Percentiles rank a stretch among this genome's conserved stretches.
These are phyloP conservation scores for Drosophila repletoides DNA, from an alignment of 1,140 invertebrate species.

Conservation along the genomic window DNA sequence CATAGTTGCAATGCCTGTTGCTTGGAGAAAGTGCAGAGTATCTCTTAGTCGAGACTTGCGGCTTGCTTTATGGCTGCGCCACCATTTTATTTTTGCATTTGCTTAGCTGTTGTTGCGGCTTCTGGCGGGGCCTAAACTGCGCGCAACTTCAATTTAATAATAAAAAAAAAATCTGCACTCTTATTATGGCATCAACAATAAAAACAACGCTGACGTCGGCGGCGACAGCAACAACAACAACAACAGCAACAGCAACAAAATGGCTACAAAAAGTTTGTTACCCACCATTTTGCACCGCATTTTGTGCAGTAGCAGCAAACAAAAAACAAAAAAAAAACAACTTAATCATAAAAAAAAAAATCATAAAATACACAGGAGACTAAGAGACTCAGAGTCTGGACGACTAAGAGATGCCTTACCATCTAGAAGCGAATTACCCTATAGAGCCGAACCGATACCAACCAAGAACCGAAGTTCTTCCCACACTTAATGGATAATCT, in stretches of 20 bases:
- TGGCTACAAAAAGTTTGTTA: constrained; percentile 51
- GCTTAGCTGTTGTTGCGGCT: constrained; percentile 24
- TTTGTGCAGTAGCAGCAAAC: constrained; percentile 33
- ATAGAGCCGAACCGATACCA: no score
- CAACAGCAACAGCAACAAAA: constrained; percentile 44
- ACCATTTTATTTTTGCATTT: constrained; percentile 58
- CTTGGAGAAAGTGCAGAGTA: no score
- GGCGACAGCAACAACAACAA: constrained; percentile 27
- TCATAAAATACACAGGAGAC: constrained; percentile 15
- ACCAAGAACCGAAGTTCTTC: no score
- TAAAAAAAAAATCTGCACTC: constrained; percentile 61
- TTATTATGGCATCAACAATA: constrained; percentile 76
- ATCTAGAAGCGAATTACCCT: neutral
- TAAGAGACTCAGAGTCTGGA: neutral
- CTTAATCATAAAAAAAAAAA: constrained; percentile 35
- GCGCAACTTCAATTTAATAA: constrained; percentile 75
- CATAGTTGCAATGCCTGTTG: no score
- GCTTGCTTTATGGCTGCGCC: neutral
- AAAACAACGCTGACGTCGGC: constrained; percentile 50
- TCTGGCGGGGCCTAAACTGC: constrained; percentile 52
- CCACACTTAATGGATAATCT: no score
- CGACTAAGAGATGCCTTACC: neutral
- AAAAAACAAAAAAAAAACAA: constrained; percentile 4
- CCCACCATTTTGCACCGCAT: constrained; percentile 40
- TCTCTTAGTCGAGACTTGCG: neutral